phyloP scores from a whole-genome alignment of 92 coral and sea anemone genomes.

The Umimayanthus chanpuru region DNA sequence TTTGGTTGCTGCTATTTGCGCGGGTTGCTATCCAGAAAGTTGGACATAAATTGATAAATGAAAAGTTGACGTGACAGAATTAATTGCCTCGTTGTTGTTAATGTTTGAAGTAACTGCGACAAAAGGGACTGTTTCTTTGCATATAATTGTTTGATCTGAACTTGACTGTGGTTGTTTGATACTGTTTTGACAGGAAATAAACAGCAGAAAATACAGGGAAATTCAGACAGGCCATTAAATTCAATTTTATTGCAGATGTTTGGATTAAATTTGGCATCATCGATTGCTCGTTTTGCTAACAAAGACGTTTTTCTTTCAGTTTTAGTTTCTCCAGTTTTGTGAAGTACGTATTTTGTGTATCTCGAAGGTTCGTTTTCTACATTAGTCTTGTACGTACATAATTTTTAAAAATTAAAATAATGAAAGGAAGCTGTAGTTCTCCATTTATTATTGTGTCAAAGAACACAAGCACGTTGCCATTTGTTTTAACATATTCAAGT shows the following conservation, averaged over 20 bases:
- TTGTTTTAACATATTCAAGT: conserved; percentile 31
- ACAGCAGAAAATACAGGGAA: conserved; percentile 16
- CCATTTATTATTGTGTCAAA: conserved; percentile 25
- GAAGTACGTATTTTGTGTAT: not conserved
- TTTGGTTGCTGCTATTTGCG: conserved; percentile 32
- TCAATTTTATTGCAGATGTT: not conserved
- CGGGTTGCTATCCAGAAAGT: conserved; percentile 37
- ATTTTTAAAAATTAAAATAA: not conserved
- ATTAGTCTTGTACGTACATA: no score
- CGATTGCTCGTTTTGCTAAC: not conserved
- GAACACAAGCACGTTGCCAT: conserved; percentile 34
- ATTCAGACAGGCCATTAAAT: conserved; percentile 20
- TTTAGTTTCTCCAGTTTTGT: not conserved
- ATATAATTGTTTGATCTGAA: conserved; percentile 42
- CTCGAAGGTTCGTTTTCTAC: not conserved
- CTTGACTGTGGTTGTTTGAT: conserved; percentile 49
- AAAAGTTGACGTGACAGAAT: conserved; percentile 44
- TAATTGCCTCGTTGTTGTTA: conserved; percentile 42
- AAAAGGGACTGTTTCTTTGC: conserved; percentile 39
- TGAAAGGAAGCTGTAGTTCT: conserved; percentile 8
- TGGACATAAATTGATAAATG: conserved; percentile 33
- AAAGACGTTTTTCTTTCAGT: not conserved
- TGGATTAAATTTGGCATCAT: not conserved
- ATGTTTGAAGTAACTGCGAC: conserved; percentile 47
- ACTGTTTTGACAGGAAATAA: conserved; percentile 50